These are phyloP conservation scores for Anthophora plumipes DNA, from an alignment of 2,888 invertebrate species.

Conservation along the genomic window DNA sequence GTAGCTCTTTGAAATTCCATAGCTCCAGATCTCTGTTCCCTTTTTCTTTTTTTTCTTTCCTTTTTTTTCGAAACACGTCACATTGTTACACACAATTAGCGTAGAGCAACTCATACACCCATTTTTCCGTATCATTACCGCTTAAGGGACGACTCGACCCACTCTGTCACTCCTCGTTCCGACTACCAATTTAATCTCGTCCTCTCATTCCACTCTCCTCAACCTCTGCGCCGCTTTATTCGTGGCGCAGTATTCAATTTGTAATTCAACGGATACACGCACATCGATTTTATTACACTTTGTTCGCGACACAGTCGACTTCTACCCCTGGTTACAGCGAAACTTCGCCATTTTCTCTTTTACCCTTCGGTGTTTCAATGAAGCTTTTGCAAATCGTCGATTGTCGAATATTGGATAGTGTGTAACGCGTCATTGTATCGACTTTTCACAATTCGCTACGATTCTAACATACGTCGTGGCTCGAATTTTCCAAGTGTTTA, in stretches of 20 bases:
- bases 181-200: slow-evolving; percentile 39
- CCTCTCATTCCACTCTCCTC: neutral
- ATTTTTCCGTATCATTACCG: slow-evolving; percentile 68
- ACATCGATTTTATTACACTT: slow-evolving; percentile 49
- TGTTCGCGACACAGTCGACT: slow-evolving; percentile 9
- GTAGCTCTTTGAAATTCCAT: slow-evolving; percentile 21
- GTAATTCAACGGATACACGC: slow-evolving; percentile 32
- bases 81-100: slow-evolving; percentile 67
- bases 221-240: neutral
- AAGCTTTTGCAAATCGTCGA: too few species aligned
- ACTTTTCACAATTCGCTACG: too few species aligned
- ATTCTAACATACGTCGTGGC: too few species aligned
- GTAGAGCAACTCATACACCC: slow-evolving; percentile 59
- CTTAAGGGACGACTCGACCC: slow-evolving; percentile 42
- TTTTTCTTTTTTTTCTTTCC: slow-evolving; percentile 13
- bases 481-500: too few species aligned
- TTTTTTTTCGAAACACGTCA: slow-evolving; percentile 35
- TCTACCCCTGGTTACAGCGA: neutral
- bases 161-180: slow-evolving; percentile 19
- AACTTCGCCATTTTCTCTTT: neutral
- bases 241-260: neutral
- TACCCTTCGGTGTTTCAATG: neutral
- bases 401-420: too few species aligned
- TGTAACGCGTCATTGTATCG: too few species aligned
- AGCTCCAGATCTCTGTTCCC: neutral